Evolutionary conservation across 2,113 vertebrate genomes (phyloP), one percentile per base, ranked within the genome.

Genomic region (Beaufortia kweichowensis): DNA sequence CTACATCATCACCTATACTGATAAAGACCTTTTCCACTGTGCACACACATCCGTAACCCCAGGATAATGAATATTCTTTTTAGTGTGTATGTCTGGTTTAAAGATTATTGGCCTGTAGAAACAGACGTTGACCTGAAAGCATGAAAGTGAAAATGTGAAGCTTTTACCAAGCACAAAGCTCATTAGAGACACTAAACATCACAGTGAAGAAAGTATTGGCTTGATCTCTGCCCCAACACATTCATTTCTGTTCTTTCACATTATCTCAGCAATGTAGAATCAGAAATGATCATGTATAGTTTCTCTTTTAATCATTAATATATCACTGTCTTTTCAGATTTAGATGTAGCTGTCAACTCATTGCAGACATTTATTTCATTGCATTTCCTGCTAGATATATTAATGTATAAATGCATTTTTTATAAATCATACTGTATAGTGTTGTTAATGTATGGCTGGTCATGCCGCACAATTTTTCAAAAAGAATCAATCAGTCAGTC

Each of bases 131-230:
- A 73, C 56, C 35, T 46, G 39, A 60, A 46, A 48, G 56, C 33
- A 10, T 41, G 43, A 68, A 53, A 53, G 17, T 31, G 66, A 53
- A 68, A 71, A 33, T 57, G 68, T 71, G 68, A 71, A 55, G 31
- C 12, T 70, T 70, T 70, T 56, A 17, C 48, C 53, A 70, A 73
- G 15, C 56, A 73, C 39, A 73, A 73, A 73, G 39, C 70, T 73
- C 56, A 73, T 73, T 60, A 73, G 56, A 73, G 39, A 73, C 35
- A 61, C 46, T 46, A 61, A 61, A 61, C 14, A 60, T 61, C 56
- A 73, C 33, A 73, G 35, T 7, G 14, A 11, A 73, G 56, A 15
- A 23, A 61, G 6, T 1, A 0, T 14, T 17, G 23, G 33, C 19
- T 21, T 57, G 69, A 57, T 29, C 70, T 59, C 56, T 61, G 35